These are phyloP conservation scores for Hydropsyche tenuis DNA, from an alignment of 1,140 invertebrate species.

Conservation along the genomic window DNA sequence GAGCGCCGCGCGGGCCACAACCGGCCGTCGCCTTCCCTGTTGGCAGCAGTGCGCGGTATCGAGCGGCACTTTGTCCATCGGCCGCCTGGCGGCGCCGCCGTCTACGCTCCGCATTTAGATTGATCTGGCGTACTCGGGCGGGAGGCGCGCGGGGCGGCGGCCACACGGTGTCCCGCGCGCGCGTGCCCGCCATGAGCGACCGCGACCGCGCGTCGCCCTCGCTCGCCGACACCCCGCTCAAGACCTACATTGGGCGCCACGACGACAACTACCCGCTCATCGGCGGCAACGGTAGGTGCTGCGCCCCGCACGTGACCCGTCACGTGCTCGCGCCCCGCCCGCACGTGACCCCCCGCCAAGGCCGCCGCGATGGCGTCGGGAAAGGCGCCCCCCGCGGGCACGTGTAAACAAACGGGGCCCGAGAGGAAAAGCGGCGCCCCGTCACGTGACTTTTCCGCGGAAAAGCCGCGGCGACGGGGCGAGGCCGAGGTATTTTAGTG, in stretches of 20 bases:
- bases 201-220: conserved; percentile 79
- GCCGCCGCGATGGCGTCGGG: background rate
- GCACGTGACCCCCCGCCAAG: background rate
- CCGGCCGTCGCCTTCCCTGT: background rate
- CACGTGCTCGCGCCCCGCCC: background rate
- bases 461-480: background rate
- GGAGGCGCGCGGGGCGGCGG: conserved; percentile 57
- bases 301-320: background rate
- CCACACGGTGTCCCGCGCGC: conserved; percentile 55
- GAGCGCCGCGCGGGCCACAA: background rate
- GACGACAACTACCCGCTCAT: conserved; percentile 78
- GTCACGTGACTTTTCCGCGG: no score
- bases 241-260: conserved; percentile 76
- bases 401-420: background rate
- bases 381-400: background rate
- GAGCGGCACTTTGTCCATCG: background rate
- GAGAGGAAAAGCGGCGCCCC: no score
- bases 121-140: conserved; percentile 48
- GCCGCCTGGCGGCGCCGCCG: conserved; percentile 14
- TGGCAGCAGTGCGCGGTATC: background rate
- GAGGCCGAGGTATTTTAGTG: conserved; percentile 5
- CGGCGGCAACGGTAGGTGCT: conserved; percentile 70
- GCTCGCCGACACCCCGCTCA: conserved; percentile 79
- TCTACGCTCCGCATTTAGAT: conserved; percentile 45
- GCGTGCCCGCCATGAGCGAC: conserved; percentile 73